Conservation (phyloP, 2,888 invertebrate genomes). For the Dioctria linearis region DNA sequence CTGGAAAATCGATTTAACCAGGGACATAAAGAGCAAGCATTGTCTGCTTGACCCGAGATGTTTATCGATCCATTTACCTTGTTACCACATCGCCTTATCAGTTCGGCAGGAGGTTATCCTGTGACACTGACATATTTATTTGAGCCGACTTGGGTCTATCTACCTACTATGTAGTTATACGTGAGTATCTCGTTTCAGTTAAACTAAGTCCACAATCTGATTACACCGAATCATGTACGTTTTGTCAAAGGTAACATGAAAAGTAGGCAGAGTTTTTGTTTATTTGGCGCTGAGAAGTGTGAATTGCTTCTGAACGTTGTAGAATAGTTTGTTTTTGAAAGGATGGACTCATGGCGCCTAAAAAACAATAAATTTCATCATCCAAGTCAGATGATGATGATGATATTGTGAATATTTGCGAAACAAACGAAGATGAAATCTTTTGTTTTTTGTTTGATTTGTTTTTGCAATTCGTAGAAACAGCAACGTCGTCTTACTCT, state of each 20-base stretch:
- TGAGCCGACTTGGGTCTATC: background rate
- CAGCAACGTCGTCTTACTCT: too few species aligned
- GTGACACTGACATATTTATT: constrained; percentile 49
- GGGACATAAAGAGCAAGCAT: constrained; percentile 9
- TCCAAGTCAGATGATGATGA: background rate
- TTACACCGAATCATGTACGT: constrained; percentile 27
- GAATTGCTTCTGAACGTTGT: constrained; percentile 5
- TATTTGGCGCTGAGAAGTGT: constrained; percentile 9
- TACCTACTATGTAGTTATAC: too few species aligned
- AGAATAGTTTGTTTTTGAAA: background rate
- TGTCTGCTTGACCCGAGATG: constrained; percentile 37
- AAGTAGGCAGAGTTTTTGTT: background rate
- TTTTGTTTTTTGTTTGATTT: background rate
- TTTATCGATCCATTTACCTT: constrained; percentile 27
- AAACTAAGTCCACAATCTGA: constrained; percentile 23
- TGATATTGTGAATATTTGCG: background rate
- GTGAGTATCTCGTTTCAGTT: background rate
- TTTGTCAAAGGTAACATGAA: constrained; percentile 27
- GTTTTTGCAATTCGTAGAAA: background rate
- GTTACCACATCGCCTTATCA: constrained; percentile 36
- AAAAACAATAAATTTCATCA: constrained; percentile 37
- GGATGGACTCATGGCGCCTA: constrained; percentile 2
- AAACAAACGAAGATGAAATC: background rate
- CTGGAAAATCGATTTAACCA: constrained; percentile 47
- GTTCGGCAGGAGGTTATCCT: constrained; percentile 27